Base-by-base conservation (phyloP, 2,888 invertebrate species). In the Drosophila pullipes region DNA sequence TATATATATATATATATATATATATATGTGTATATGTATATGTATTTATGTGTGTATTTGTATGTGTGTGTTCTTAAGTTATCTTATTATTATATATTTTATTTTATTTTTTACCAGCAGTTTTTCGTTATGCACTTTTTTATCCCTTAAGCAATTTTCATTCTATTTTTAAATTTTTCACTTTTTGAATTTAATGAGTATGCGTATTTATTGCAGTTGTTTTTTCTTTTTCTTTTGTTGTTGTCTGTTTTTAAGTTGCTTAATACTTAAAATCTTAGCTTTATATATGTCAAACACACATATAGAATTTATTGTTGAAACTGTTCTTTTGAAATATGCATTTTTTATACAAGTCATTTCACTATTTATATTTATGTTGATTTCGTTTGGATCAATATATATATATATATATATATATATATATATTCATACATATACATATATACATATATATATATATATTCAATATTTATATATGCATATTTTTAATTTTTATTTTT, bases 211-310 rank as follows among this genome's bases (percentile, higher is more conserved):
- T 68, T 77, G 74, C 78, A 72, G 60, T 77, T 77, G 47, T 10
- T 16, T 60, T 30, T 30, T 28, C 1, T 22, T 22, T 22, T 33
- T 35, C n/a, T 25, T 44, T 47, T 22, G 22, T 25, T 41, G 37
- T 64, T 30, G 13, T 25, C 22, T 59, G 18, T 41, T 49, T 50
- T 71, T 60, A 66, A 74, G 61, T 87, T 65, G 88, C 74, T 89
- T 86, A 87, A 91, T 86, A 89, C 85, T 91, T 86, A 86, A 9
- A 74, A 74, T 75, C 73, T 89, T 91, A 85, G 85, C 76, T 59
- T 69, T 85, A 70, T 66, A 25, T 25, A 25, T 47, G 25, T 47
- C 25, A 25, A 84, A 90, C 82, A 85, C 88, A 85, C 90, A 91
- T 79, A 77, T 80, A 69, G 35, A 66, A 69, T 69, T 66, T 70